These are phyloP conservation scores for Sminthurides aquaticus DNA, from an alignment of 2,888 invertebrate species.

Conservation along the genomic window DNA sequence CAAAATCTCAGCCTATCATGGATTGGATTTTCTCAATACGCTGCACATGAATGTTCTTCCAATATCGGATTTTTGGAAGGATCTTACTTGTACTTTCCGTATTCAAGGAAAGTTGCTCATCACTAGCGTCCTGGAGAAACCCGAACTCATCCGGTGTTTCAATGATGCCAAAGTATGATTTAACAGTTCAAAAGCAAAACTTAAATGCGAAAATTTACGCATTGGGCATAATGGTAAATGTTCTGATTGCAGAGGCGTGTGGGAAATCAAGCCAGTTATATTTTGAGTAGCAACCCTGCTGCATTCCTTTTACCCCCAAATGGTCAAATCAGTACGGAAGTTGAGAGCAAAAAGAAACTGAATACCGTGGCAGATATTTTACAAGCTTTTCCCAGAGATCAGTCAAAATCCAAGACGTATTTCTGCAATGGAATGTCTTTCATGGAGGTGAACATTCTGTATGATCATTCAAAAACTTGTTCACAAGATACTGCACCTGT, in stretches of 20 bases:
- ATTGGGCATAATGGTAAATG: background rate
- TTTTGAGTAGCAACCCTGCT: conserved; percentile 24
- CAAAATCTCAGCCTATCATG: conserved; percentile 33
- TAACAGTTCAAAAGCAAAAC: background rate
- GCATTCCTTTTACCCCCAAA: conserved; percentile 32
- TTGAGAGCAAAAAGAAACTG: conserved; percentile 6
- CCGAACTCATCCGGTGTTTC: conserved; percentile 37
- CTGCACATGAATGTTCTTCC: conserved; percentile 33
- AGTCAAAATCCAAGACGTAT: conserved; percentile 22
- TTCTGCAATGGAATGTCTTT: conserved; percentile 31
- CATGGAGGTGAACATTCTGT: conserved; percentile 29
- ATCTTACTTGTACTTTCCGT: conserved; percentile 38
- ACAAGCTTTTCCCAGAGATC: conserved; percentile 16
- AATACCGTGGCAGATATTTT: conserved; percentile 18
- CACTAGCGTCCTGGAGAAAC: conserved; percentile 35
- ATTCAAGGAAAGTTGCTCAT: conserved; percentile 38
- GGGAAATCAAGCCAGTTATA: conserved; percentile 38
- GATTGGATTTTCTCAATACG: conserved; percentile 33
- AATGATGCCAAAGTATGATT: conserved; percentile 28
- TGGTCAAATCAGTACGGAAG: conserved; percentile 23
- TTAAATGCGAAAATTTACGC: no score
- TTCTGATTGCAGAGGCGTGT: conserved; percentile 27
- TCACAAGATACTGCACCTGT: conserved; percentile 31
- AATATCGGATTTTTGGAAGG: conserved; percentile 36
- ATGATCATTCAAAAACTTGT: conserved; percentile 37